Evolutionary conservation across 2,888 invertebrate genomes (phyloP), one percentile per base, ranked within the genome.

Genomic region (Eubasilissa splendida): DNA sequence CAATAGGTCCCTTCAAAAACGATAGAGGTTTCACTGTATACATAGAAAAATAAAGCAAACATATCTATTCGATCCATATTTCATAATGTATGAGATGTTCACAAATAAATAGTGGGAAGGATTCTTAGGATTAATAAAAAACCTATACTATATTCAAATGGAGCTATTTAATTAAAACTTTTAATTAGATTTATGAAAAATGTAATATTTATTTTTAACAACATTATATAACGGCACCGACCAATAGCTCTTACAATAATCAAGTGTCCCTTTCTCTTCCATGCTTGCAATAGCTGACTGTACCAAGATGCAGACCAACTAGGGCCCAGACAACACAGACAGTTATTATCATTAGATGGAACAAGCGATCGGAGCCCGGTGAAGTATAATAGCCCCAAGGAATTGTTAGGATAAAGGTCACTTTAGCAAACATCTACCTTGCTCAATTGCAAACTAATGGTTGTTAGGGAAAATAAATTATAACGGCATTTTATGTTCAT

Each of bases 341-440:
- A 70, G 53, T 70, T 70, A 70, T 70, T 70, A 70, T 70, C 70
- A 70, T 70, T 54, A 70, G 70, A 31, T 54, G 70, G 54, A 54
- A 70, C 54, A 14, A 70, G 54, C 70, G 53, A 70, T 70, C 70
- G 14, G 22, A 10, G 10, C 54, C 4, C 9, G 4, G 53, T 54
- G 31, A 54, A 22, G 70, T 54, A 53, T 70, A 53, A 54, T 54
- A 54, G 70, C 70, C 70, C 53, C 54, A 54, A 70, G 70, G 70
- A 54, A 70, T 53, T 70, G 70, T 70, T 70, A 53, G 7, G 10
- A 70, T 54, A 70, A 70, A 70, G 70, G 70, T 53, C 70, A 54
- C 54, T 53, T 70, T 70, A 22, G 70, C 68, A n/a, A 68, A 68
- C 68, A 52, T 33, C 33, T 33, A 68, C 42, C 12, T 9, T n/a